Percentiles rank a stretch among this genome's conserved stretches.
These are phyloP conservation scores for Orchestes rusci DNA, from an alignment of 2,888 invertebrate species.

Conservation along the genomic window DNA sequence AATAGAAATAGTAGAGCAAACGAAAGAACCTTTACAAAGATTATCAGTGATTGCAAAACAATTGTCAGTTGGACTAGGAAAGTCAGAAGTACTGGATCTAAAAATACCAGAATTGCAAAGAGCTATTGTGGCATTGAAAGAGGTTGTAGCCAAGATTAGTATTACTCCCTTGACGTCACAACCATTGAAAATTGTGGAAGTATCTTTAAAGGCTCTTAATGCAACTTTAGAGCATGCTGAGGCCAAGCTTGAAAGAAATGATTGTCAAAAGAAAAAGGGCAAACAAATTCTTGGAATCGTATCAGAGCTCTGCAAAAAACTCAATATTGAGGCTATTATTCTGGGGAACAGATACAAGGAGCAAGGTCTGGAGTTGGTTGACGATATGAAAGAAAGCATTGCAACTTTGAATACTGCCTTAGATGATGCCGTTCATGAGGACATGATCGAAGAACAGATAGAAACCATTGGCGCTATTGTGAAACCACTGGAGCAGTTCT, in stretches of 20 bases:
- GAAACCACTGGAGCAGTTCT: conserved; percentile 21
- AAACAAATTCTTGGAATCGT: conserved; percentile 16
- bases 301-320: conserved; percentile 21
- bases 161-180: conserved; percentile 5
- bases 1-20: conserved; percentile 1
- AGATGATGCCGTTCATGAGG: conserved; percentile 3
- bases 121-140: conserved; percentile 22
- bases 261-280: conserved; percentile 1
- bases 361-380: conserved; percentile 5
- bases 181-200: conserved; percentile 11
- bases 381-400: conserved; percentile 7
- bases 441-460: not conserved
- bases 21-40: conserved; percentile 11
- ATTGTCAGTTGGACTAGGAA: conserved; percentile 4
- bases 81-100: conserved; percentile 12
- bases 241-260: conserved; percentile 7
- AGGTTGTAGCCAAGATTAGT: conserved; percentile 14
- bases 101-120: conserved; percentile 24
- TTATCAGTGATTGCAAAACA: conserved; percentile 5
- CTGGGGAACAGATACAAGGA: conserved; percentile 9
- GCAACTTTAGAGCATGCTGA: conserved; percentile 13
- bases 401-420: conserved; percentile 1
- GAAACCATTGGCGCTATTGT: conserved; percentile 8
- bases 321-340: conserved; percentile 20
- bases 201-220: conserved; percentile 14